These are phyloP conservation scores for Drosophila ercepeae DNA, from an alignment of 1,140 invertebrate genomes.

Conservation along the genomic window DNA sequence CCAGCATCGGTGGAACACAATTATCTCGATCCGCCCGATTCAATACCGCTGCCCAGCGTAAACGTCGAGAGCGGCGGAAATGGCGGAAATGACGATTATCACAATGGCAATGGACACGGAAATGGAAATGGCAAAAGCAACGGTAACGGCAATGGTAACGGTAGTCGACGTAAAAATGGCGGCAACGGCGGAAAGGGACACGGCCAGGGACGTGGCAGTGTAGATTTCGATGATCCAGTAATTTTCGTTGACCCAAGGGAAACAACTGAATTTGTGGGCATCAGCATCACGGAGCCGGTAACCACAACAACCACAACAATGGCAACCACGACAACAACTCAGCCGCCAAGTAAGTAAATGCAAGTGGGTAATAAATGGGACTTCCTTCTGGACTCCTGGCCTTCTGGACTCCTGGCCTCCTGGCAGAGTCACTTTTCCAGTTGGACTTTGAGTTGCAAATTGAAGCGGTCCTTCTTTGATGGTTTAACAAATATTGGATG, in stretches of 20 bases:
- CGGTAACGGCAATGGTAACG: slow-evolving; percentile 84
- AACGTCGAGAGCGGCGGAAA: slow-evolving; percentile 83
- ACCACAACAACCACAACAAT: slow-evolving; percentile 85
- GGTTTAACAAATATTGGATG: no score
- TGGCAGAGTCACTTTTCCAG: neutral
- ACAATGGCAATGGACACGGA: slow-evolving; percentile 84
- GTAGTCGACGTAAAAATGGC: slow-evolving; percentile 74
- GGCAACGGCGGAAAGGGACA: slow-evolving; percentile 37
- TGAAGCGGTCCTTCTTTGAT: neutral
- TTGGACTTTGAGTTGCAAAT: slow-evolving; percentile 9
- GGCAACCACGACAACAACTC: slow-evolving; percentile 87
- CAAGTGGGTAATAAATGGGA: slow-evolving; percentile 45
- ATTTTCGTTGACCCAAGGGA: slow-evolving; percentile 84
- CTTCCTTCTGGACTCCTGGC: no score
- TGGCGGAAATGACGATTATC: slow-evolving; percentile 84
- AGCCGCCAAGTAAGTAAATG: slow-evolving; percentile 88
- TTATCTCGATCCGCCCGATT: slow-evolving; percentile 83
- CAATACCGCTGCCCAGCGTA: slow-evolving; percentile 82
- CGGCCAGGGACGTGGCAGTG: slow-evolving; percentile 83
- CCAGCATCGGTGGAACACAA: slow-evolving; percentile 82
- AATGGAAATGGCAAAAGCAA: slow-evolving; percentile 48
- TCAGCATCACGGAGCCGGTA: slow-evolving; percentile 84
- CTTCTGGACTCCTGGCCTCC: no score
- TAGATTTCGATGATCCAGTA: slow-evolving; percentile 81
- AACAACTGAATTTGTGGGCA: slow-evolving; percentile 85